phyloP scores from a whole-genome alignment of 2,888 invertebrate genomes.

The Blera fallax region DNA sequence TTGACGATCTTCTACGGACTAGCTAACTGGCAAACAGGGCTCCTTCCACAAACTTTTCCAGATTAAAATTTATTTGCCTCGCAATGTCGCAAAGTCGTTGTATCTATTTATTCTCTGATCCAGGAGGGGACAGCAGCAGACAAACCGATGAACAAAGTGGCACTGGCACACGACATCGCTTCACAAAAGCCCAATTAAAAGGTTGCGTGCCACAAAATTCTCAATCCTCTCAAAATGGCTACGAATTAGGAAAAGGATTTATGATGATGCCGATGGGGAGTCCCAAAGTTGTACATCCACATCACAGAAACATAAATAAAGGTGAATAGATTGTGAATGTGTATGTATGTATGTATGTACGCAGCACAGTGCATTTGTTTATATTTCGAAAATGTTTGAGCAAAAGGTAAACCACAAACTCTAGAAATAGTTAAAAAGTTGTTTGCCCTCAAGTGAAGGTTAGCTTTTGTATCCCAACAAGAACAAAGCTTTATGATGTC shows the following conservation, averaged over 20 bases:
- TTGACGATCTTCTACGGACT: slow-evolving; percentile 58
- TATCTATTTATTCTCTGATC: slow-evolving; percentile 66
- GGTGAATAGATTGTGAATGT: slow-evolving; percentile 2
- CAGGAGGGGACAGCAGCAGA: slow-evolving; percentile 57
- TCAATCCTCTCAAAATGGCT: slow-evolving; percentile 72
- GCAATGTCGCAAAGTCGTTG: slow-evolving; percentile 67
- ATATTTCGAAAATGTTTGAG: slow-evolving; percentile 43
- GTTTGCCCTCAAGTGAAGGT: slow-evolving; percentile 55
- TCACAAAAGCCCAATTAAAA: slow-evolving; percentile 74
- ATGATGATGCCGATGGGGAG: slow-evolving; percentile 62
- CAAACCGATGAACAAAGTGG: slow-evolving; percentile 70
- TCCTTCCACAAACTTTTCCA: slow-evolving; percentile 63
- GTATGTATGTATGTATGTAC: neutral
- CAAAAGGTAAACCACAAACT: slow-evolving; percentile 63
- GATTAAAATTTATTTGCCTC: slow-evolving; percentile 70
- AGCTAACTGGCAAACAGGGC: slow-evolving; percentile 54
- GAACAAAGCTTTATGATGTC: slow-evolving; percentile 41
- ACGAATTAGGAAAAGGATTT: slow-evolving; percentile 73
- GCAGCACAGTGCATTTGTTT: slow-evolving; percentile 41
- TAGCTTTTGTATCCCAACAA: slow-evolving; percentile 36
- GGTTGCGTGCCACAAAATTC: slow-evolving; percentile 74
- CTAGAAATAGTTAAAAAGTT: slow-evolving; percentile 67
- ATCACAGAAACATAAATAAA: slow-evolving; percentile 56
- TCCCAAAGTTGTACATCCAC: slow-evolving; percentile 46
- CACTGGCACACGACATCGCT: slow-evolving; percentile 72